Base-by-base conservation (phyloP, 2,113 vertebrate genomes). In the Eubucco bourcierii region DNA sequence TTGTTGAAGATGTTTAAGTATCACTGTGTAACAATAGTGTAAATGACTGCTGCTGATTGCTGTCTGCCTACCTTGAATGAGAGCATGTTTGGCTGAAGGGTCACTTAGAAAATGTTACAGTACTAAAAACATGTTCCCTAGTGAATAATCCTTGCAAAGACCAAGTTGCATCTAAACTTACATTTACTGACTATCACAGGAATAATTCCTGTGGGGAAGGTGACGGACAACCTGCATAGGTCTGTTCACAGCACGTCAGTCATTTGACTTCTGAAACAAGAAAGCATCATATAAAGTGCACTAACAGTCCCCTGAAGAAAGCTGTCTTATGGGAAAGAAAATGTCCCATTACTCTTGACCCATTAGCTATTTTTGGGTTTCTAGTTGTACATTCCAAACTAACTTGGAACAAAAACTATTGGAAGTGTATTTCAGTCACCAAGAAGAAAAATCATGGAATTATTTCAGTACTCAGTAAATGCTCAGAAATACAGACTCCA, bases 321-420 rank as follows among this genome's bases (percentile, higher is more conserved):
- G 39, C 13, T 80, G 20, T 61, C 47, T 19, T 70, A 66, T 67
- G 84, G 84, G 87, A 95, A 94, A 74, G 74, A 84, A 86, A 88
- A 33, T 4, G 34, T 29, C 46, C 71, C 79, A 4, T 59, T 79
- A 77, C 80, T 56, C 81, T 76, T 84, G 72, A 90, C 59, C 78
- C 20, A n/a, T 44, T 80, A 66, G 52, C 41, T 93, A 84, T 89
- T 94, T 93, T 96, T 87, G 89, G 67, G 37, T 84, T 79, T 76
- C 66, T 90, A 10, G 33, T 81, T 67, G 31, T 58, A 41, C 95
- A 80, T 90, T 93, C 71, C 81, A 85, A 83, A 64, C 68, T 80
- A 66, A 50, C 75, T 92, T 74, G n/a, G 84, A 76, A 71, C 25
- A 67, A 60, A 52, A 37, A 50, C n/a, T 55, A 60, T 34, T 84